phyloP scores from a whole-genome alignment of 2,888 invertebrate genomes.

The Xylota segnis region DNA sequence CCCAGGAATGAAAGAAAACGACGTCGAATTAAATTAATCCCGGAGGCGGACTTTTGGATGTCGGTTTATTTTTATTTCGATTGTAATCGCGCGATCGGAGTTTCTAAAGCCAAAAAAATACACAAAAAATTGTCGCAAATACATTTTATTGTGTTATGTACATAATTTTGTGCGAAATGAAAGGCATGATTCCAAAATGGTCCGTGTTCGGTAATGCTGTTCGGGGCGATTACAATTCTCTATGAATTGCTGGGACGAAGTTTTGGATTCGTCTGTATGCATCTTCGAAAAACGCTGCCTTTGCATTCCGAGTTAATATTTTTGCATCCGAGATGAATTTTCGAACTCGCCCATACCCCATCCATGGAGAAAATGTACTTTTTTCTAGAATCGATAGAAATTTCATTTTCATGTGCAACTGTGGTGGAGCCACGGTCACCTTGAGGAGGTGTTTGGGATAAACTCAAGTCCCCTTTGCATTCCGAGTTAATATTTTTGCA shows the following conservation, averaged over 20 bases:
- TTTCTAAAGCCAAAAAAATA: constrained; percentile 8
- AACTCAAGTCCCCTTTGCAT: too few species aligned
- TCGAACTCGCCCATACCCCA: too few species aligned
- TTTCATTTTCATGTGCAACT: too few species aligned
- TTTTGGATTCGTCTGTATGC: background rate
- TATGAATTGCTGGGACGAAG: background rate
- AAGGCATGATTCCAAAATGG: background rate
- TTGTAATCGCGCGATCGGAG: constrained; percentile 19
- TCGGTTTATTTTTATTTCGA: constrained; percentile 13
- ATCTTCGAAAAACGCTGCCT: too few species aligned
- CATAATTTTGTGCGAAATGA: constrained; percentile 1
- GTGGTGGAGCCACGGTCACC: too few species aligned
- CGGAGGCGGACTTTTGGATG: constrained; percentile 54
- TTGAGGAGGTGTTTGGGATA: too few species aligned
- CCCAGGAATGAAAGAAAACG: constrained; percentile 52
- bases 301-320: too few species aligned
- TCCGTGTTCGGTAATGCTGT: background rate
- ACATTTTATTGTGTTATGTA: background rate
- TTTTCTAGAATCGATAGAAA: too few species aligned
- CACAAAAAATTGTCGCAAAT: constrained; percentile 24
- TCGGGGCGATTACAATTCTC: background rate
- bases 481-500: too few species aligned
- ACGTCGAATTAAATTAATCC: constrained; percentile 54
- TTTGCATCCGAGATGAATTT: too few species aligned
- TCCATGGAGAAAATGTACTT: too few species aligned